Base-by-base conservation (phyloP, 2,113 vertebrate genomes). In the Micromys minutus region DNA sequence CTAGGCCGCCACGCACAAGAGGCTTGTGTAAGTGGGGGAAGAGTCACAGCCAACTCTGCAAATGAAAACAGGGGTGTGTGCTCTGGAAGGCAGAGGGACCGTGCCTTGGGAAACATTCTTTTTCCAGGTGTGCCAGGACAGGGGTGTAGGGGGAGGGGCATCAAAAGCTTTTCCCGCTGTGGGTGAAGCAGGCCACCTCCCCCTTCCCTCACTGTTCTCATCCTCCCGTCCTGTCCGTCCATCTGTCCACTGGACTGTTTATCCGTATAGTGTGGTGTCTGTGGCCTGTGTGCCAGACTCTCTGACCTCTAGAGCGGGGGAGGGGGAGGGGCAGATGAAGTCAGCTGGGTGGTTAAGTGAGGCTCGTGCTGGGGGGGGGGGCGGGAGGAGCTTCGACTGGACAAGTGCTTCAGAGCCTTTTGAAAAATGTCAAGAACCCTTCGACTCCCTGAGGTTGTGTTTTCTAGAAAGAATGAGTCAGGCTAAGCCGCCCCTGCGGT, bases 21-120 rank as follows among this genome's bases (percentile, higher is more conserved):
- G 2, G n/a, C 39, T n/a, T 92, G 9, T 83, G 88, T 91, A 90
- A 96, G 89, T 65, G 75, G 34, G 47, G 50, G 31, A 31, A 92
- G 76, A 45, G 39, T 65, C 86, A 74, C 34, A 42, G 59, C 63
- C 17, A 88, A 45, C 71, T 92, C 81, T 89, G n/a, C 34, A 80
- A 86, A 52, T 52, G 87, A 75, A 88, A 89, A 77, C 29, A 83
- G 31, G 15, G 22, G 75, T 34, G 5, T 47, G 34, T 31, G 16
- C 1, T 65, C 16, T 83, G 57, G 69, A 72, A 7, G 22, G 19
- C 47, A 50, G 45, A 22, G 34, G 22, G 24, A 4, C 52, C 6
- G 12, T 15, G n/a, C 36, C 26, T n/a, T 59, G 79, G 79, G n/a
- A 39, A 71, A 47, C 74, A 76, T 47, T 47, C 31, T 21, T 24